phyloP scores from a whole-genome alignment of 2,797 vertebrate species.

The Lutjanus argentimaculatus region DNA sequence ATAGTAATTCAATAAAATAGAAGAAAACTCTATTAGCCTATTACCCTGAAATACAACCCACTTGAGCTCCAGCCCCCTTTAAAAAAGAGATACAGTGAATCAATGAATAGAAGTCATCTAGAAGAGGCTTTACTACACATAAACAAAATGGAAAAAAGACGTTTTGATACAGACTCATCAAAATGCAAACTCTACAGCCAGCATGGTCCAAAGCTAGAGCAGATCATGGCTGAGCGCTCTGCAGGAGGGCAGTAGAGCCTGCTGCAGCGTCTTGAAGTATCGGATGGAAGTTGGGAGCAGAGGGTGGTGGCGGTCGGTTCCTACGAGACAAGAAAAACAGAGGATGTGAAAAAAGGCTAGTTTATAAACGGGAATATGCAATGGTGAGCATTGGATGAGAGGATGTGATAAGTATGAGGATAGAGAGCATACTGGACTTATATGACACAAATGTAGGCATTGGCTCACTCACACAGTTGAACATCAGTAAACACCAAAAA shows the following conservation, averaged over 20 bases:
- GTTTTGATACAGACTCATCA: constrained; percentile 42
- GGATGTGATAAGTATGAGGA: background rate
- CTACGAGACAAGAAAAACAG: background rate
- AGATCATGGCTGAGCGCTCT: constrained; percentile 30
- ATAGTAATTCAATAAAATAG: background rate
- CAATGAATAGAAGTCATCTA: background rate
- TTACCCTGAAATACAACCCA: constrained; percentile 12
- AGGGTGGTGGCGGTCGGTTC: background rate
- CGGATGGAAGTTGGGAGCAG: background rate
- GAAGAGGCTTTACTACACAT: background rate
- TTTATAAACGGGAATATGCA: background rate
- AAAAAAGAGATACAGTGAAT: background rate
- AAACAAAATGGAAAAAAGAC: background rate
- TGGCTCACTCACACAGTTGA: background rate
- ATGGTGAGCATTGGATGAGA: background rate
- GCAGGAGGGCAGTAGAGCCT: constrained; percentile 24
- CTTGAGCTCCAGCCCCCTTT: background rate
- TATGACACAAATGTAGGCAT: background rate
- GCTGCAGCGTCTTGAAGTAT: constrained; percentile 8
- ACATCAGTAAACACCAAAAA: background rate
- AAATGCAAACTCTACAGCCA: constrained; percentile 36
- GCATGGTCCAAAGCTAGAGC: constrained; percentile 18
- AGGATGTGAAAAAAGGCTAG: background rate
- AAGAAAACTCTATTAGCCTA: background rate
- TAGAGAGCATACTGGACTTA: background rate